These are phyloP conservation scores for Phalanger gymnotis DNA, from an alignment of 2,797 vertebrate species.

Conservation along the genomic window DNA sequence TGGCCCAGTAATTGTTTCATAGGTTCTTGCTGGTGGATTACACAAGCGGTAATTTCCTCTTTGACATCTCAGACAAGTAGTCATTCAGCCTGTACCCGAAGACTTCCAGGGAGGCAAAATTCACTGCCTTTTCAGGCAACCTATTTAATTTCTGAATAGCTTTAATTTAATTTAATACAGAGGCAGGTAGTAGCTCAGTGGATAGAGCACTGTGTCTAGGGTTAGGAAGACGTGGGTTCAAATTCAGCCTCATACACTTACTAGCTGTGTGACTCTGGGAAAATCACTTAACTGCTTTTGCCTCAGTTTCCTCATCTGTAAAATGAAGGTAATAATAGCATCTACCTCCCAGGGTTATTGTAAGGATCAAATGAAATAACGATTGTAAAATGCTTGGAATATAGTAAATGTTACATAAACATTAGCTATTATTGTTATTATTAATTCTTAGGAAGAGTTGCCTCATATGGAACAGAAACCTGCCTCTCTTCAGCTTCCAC, in stretches of 20 bases:
- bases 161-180: neutral
- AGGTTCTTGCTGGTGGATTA: neutral
- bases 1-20: neutral
- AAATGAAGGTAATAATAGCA: neutral
- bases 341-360: neutral
- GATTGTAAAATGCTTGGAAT: neutral
- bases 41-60: neutral
- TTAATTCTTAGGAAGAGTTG: neutral
- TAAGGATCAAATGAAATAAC: neutral
- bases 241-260: neutral
- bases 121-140: neutral
- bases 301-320: neutral
- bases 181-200: neutral
- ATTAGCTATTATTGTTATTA: neutral
- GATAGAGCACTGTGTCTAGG: neutral
- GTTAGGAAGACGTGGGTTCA: neutral
- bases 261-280: neutral
- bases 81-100: neutral
- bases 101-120: neutral
- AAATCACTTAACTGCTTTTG: neutral
- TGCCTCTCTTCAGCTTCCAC: neutral
- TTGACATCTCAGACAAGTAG: neutral
- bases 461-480: neutral
- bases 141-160: neutral
- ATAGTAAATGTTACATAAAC: neutral